Evolutionary conservation across 2,888 invertebrate genomes (phyloP).

Genomic region (Eristalis tenax): DNA sequence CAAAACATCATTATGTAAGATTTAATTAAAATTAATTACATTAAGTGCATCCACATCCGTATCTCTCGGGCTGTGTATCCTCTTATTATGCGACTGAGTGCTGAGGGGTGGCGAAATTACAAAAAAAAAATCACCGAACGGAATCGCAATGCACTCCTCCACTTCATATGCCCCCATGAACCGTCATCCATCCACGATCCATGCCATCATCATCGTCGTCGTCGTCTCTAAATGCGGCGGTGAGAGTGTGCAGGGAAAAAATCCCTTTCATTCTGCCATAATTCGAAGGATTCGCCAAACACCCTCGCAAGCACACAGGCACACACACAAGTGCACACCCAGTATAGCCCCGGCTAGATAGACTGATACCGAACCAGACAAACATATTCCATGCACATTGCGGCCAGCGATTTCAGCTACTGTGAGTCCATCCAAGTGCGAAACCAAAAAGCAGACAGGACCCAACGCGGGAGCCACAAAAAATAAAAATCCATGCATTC

Average conservation of each 20-base stretch:
- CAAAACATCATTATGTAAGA: constrained; percentile 72
- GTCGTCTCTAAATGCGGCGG: neutral
- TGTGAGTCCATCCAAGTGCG: constrained; percentile 67
- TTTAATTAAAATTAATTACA: constrained; percentile 73
- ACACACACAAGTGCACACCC: neutral
- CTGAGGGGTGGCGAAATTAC: constrained; percentile 5
- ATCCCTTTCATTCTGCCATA: constrained; percentile 51
- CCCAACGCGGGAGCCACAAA: constrained; percentile 14
- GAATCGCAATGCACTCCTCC: constrained; percentile 22
- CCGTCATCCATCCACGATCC: neutral
- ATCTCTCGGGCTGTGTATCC: constrained; percentile 40
- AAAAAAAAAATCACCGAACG: constrained; percentile 7
- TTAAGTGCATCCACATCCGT: constrained; percentile 71
- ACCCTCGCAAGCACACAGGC: constrained; percentile 1
- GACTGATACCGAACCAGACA: constrained; percentile 43
- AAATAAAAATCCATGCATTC: constrained; percentile 20
- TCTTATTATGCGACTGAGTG: constrained; percentile 65
- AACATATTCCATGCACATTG: constrained; percentile 46
- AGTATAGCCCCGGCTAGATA: constrained; percentile 20
- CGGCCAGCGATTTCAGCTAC: constrained; percentile 54
- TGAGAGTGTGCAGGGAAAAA: constrained; percentile 32
- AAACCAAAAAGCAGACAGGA: constrained; percentile 50
- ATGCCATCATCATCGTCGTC: constrained; percentile 7
- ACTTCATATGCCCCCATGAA: constrained; percentile 1
- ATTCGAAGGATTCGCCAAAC: constrained; percentile 66